Evolutionary conservation across 2,113 vertebrate species (phyloP).

Genomic region (Tupaia tana): DNA sequence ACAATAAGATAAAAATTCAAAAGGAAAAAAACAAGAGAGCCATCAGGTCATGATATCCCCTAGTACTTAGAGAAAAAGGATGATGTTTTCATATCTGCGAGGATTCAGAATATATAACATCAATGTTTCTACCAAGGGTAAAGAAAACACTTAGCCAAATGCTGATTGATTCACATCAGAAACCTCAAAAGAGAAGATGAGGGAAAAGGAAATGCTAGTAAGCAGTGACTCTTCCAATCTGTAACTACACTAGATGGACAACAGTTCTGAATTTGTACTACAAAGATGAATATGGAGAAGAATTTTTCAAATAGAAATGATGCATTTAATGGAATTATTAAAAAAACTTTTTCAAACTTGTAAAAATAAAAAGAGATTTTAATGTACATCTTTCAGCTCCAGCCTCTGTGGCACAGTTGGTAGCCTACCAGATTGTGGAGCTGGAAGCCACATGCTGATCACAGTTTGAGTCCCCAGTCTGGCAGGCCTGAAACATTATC

Average conservation of each 20-base stretch:
- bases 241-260: background rate
- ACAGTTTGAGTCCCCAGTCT: too few relatives aligned
- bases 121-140: background rate
- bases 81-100: background rate
- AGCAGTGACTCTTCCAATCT: background rate
- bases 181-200: background rate
- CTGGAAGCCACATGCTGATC: too few relatives aligned
- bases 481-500: too few relatives aligned
- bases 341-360: background rate
- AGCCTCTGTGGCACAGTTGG: too few relatives aligned
- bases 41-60: background rate
- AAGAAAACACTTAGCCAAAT: background rate
- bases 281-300: background rate
- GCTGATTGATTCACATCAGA: background rate
- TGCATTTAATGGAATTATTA: background rate
- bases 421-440: too few relatives aligned
- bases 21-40: background rate
- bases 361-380: background rate
- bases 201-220: background rate
- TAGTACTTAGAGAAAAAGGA: background rate
- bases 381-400: background rate
- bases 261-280: too few relatives aligned
- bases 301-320: background rate
- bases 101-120: background rate
- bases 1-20: background rate